Conservation (phyloP, 2,888 invertebrate genomes). For the Eristalis intricaria region DNA sequence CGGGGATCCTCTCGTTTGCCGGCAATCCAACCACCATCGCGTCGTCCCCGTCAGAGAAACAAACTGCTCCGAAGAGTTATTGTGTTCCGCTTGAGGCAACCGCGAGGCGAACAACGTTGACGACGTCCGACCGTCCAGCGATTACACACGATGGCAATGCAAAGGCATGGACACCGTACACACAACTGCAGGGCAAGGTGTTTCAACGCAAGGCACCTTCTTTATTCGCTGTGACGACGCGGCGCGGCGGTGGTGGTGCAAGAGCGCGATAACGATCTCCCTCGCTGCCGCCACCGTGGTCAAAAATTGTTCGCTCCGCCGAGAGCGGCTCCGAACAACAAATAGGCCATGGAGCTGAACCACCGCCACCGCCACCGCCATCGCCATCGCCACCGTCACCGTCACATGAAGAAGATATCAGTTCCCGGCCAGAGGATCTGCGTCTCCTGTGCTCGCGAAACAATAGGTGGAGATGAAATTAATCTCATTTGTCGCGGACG, state of each 20-base stretch:
- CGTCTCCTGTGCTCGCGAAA: conserved; percentile 38
- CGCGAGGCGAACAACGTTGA: conserved; percentile 35
- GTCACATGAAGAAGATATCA: conserved; percentile 68
- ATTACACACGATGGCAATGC: background rate
- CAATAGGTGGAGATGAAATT: conserved; percentile 72
- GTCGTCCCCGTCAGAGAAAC: conserved; percentile 32
- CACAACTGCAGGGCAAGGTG: conserved; percentile 68
- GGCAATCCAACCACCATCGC: background rate
- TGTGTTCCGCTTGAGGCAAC: conserved; percentile 72
- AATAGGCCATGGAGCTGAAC: conserved; percentile 36
- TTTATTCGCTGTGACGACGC: conserved; percentile 20
- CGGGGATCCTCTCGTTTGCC: conserved; percentile 31
- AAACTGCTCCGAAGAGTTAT: conserved; percentile 70
- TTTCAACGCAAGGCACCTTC: conserved; percentile 47
- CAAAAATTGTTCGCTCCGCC: conserved; percentile 59
- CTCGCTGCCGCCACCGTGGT: conserved; percentile 44
- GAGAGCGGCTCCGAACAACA: conserved; percentile 46
- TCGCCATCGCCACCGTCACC: background rate
- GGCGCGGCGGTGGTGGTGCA: conserved; percentile 40
- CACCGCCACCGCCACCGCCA: background rate
- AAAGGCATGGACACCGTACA: background rate
- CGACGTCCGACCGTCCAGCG: background rate
- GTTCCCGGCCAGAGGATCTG: conserved; percentile 28
- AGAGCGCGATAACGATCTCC: conserved; percentile 63
- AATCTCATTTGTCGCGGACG: conserved; percentile 67